These are phyloP conservation scores for Neosilurus mollespiculum DNA, from an alignment of 2,797 vertebrate genomes.

Conservation along the genomic window DNA sequence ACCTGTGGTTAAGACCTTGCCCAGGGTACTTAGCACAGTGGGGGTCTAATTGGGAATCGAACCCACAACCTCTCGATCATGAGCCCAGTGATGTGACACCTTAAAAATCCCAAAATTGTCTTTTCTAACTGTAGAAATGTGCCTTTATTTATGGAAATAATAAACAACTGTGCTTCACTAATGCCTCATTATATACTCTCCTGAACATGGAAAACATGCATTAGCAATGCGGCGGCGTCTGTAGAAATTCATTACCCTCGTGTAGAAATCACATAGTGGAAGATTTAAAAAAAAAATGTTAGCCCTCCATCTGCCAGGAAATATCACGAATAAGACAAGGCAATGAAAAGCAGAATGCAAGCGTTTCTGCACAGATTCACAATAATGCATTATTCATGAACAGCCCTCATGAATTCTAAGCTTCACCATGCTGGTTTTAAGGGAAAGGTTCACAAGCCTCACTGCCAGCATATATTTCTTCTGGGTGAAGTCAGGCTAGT, in stretches of 20 bases:
- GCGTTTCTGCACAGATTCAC: not conserved
- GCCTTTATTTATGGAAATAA: no score
- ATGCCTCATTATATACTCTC: not conserved
- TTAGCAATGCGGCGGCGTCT: not conserved
- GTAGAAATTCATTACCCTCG: not conserved
- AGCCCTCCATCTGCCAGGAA: not conserved
- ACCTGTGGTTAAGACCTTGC: no score
- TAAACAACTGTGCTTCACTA: not conserved
- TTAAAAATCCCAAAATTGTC: no score
- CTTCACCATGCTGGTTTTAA: not conserved
- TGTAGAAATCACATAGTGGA: not conserved
- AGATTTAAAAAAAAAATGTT: not conserved
- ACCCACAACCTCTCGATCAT: no score
- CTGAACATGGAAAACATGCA: not conserved
- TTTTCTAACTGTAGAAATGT: no score
- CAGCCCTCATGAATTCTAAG: not conserved
- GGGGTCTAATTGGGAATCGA: no score
- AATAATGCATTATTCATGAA: constrained; percentile 14
- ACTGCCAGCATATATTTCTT: constrained; percentile 2
- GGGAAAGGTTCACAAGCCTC: not conserved
- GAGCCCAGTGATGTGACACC: no score
- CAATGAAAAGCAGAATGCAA: not conserved
- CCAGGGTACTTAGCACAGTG: no score
- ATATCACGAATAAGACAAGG: not conserved
- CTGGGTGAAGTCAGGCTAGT: no score